Base-by-base conservation (phyloP, 2,797 vertebrate species). In the Lepilemur ruficaudatus region DNA sequence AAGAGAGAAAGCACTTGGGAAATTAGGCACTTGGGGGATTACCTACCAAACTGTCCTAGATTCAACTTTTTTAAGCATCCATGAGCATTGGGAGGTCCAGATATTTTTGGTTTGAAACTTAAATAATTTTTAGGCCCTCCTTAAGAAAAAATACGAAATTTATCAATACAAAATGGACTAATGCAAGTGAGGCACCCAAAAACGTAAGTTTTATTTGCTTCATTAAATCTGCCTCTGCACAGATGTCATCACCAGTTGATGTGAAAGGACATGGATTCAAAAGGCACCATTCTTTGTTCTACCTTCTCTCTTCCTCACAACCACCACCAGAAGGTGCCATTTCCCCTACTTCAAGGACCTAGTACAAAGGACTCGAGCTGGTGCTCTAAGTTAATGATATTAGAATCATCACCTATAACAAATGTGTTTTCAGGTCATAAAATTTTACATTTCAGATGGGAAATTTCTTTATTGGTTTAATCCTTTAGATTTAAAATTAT, bases 101-200 rank as follows among this genome's bases (percentile, higher is more conserved):
- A 55, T 75, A 70, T 84, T 81, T n/a, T 3, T 25, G 20, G 2
- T 90, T 91, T 96, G 65, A 94, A 94, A 35, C n/a, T 76, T 92
- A 79, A 86, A 41, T 46, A 63, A 25, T 46, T 92, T 89, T 95
- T 70, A 75, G 52, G 11, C 61, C 43, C 15, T 81, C 30, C 17
- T 93, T 79, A 92, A 95, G 59, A 83, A 93, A 91, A 85, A 38
- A 28, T 9, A n/a, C 0, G 0, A 72, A 89, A 59, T 65, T 73
- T 69, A 18, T 81, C 88, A 91, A 30, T 85, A 35, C 35, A 89
- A 18, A 89, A 78, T 79, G 46, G 17, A n/a, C 32, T 32, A 41
- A 23, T 75, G 10, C 25, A 92, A 11, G 4, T 65, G 46, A 95
- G 52, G 1, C 22, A 84, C 46, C 35, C 38, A 80, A 41, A 76